A percentile compares a stretch with the other conserved stretches of the same genome.
These are phyloP conservation scores for Lysandra coridon DNA, from an alignment of 2,888 invertebrate species.

Conservation along the genomic window DNA sequence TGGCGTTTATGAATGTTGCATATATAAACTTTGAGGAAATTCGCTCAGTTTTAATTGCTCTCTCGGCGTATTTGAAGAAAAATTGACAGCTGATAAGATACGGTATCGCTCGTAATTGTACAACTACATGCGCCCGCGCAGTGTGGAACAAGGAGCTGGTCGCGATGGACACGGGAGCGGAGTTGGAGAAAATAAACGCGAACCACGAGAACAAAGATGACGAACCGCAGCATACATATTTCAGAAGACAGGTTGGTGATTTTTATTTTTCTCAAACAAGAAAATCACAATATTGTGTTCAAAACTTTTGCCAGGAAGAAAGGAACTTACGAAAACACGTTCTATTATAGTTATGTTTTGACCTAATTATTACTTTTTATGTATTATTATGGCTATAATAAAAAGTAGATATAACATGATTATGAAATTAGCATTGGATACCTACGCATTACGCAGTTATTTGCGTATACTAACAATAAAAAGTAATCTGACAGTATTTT, in stretches of 20 bases:
- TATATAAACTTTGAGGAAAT: not conserved
- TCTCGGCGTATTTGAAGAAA: not conserved
- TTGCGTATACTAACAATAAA: no score
- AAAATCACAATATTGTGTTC: not conserved
- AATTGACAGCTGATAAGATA: constrained; percentile 23
- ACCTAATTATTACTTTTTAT: no score
- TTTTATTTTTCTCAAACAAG: not conserved
- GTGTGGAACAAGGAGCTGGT: not conserved
- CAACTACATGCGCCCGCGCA: not conserved
- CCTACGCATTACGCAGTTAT: no score
- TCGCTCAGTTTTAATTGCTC: not conserved
- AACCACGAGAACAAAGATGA: not conserved
- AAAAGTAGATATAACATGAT: not conserved
- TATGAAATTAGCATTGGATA: not conserved
- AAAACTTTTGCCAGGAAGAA: not conserved
- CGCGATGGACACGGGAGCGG: constrained; percentile 19
- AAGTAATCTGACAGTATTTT: not conserved
- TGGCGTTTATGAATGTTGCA: not conserved
- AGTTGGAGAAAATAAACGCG: constrained; percentile 19
- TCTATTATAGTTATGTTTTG: no score
- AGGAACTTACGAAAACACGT: not conserved
- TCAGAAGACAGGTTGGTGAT: not conserved
- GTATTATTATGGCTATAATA: no score
- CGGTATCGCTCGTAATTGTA: not conserved
- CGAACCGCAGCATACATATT: not conserved